A percentile compares a stretch with the other conserved stretches of the same genome.
Conservation (phyloP, 2,113 vertebrate species). For the Charina bottae region DNA sequence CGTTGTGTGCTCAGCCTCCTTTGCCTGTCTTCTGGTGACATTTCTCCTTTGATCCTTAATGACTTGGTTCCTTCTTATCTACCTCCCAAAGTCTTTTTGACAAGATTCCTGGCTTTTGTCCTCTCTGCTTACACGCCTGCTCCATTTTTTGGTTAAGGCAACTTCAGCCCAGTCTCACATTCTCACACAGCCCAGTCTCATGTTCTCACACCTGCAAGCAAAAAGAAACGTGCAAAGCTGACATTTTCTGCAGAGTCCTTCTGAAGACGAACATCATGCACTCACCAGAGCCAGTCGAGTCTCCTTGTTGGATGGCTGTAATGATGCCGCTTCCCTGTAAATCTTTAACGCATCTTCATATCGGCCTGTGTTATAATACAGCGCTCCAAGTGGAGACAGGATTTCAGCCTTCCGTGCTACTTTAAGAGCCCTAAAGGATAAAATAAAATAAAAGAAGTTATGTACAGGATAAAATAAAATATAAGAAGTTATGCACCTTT, state of each 20-base stretch:
- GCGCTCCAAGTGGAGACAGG: conserved; percentile 88
- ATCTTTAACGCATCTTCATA: conserved; percentile 88
- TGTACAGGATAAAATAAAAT: neutral
- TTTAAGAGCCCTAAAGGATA: conserved; percentile 81
- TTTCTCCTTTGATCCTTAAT: neutral
- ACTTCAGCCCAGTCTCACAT: neutral
- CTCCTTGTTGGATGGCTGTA: conserved; percentile 86
- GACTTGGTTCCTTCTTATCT: neutral
- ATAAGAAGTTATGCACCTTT: neutral
- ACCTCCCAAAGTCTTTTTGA: neutral
- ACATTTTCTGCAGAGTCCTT: neutral
- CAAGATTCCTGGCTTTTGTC: neutral
- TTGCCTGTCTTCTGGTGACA: neutral
- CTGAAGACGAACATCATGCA: neutral
- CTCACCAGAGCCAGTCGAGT: conserved; percentile 91
- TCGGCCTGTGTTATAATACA: conserved; percentile 94
- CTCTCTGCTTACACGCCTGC: neutral
- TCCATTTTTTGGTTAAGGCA: neutral
- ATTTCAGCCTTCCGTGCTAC: conserved; percentile 87
- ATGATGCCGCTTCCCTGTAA: conserved; percentile 83
- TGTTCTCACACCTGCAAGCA: neutral
- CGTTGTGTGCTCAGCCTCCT: neutral
- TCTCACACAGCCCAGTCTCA: neutral
- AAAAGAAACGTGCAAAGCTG: neutral
- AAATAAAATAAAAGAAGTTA: neutral